Percentiles rank a stretch among this genome's conserved stretches.
phyloP scores from a whole-genome alignment of 2,113 vertebrate genomes.

The Pomatorhinus ruficollis region DNA sequence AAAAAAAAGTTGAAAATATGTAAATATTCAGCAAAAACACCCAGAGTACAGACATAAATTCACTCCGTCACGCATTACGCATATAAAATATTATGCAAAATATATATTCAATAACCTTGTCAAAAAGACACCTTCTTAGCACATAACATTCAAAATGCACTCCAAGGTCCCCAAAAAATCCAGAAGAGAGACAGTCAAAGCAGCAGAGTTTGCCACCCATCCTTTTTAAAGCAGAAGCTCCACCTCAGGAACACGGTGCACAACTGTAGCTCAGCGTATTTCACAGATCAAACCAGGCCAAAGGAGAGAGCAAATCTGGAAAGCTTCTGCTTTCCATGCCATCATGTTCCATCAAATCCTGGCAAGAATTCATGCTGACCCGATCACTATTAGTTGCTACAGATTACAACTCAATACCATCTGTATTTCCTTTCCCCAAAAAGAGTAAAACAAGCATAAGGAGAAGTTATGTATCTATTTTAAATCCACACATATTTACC shows the following conservation, averaged over 20 bases:
- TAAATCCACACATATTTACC: conserved; percentile 61
- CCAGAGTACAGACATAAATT: not conserved
- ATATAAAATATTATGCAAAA: not conserved
- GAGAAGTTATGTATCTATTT: conserved; percentile 29
- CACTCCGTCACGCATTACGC: not conserved
- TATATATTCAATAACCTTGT: not conserved
- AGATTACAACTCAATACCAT: conserved; percentile 59
- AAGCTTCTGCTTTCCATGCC: conserved; percentile 57
- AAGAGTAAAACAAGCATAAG: conserved; percentile 35
- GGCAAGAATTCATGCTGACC: conserved; percentile 68
- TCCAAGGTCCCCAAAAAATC: not conserved
- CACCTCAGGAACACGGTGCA: not conserved
- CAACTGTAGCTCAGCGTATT: not conserved
- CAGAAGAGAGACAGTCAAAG: not conserved
- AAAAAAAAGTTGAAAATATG: not conserved
- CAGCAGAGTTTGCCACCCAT: not conserved
- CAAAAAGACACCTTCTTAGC: not conserved
- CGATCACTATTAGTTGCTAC: conserved; percentile 48
- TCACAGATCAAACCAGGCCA: conserved; percentile 24
- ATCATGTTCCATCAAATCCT: conserved; percentile 56
- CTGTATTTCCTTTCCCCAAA: conserved; percentile 12
- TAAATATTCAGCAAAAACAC: not conserved
- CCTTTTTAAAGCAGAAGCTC: not conserved
- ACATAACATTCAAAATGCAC: not conserved
- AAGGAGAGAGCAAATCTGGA: conserved; percentile 45